A percentile compares a stretch with the other conserved stretches of the same genome.
These are phyloP conservation scores for Drosophila nannoptera DNA, from an alignment of 1,140 invertebrate genomes.

Conservation along the genomic window DNA sequence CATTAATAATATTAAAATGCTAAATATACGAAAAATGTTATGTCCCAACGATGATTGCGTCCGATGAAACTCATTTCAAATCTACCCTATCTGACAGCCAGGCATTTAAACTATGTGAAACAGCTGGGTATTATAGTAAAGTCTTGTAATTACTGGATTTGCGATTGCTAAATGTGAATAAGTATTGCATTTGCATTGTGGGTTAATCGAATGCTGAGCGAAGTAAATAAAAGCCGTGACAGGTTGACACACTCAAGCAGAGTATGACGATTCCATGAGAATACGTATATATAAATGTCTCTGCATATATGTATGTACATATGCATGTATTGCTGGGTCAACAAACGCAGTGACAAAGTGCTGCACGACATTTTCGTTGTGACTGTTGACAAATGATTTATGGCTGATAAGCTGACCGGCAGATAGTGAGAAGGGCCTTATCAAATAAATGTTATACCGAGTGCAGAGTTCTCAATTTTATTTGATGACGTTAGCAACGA, in stretches of 20 bases:
- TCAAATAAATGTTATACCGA: neutral
- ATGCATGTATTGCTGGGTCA: conserved; percentile 28
- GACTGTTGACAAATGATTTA: neutral
- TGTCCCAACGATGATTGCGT: neutral
- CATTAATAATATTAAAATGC: conserved; percentile 27
- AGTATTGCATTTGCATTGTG: conserved; percentile 33
- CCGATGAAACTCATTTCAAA: neutral
- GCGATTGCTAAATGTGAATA: conserved; percentile 1
- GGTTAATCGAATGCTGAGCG: conserved; percentile 26
- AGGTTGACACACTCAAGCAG: neutral
- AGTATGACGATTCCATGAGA: too few relatives aligned
- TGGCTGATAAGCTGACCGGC: neutral
- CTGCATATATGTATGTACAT: neutral
- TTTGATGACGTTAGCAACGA: neutral
- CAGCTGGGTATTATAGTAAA: neutral
- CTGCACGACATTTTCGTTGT: conserved; percentile 3
- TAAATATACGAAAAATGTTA: conserved; percentile 14
- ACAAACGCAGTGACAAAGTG: conserved; percentile 25
- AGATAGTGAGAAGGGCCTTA: neutral
- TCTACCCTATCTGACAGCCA: neutral
- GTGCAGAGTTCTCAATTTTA: neutral
- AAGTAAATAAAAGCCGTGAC: conserved; percentile 21
- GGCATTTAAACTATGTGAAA: neutral
- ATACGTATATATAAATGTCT: too few relatives aligned
- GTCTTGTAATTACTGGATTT: neutral